These are phyloP conservation scores for Neomonachus schauinslandi DNA, from an alignment of 2,113 vertebrate species.

Conservation along the genomic window DNA sequence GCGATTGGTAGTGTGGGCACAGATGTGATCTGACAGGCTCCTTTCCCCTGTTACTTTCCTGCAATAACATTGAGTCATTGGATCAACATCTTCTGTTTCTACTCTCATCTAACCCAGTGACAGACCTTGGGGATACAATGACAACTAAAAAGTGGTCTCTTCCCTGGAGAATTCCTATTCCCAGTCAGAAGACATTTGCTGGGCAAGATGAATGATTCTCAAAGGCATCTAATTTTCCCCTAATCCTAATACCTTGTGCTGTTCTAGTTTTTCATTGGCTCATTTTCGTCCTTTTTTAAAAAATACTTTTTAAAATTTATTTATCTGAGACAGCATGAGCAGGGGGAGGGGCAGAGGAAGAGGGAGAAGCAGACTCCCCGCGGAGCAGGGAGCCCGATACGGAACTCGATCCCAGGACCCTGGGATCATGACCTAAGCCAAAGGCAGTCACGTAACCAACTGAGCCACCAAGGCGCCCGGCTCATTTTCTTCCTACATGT, in stretches of 20 bases:
- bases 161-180: neutral
- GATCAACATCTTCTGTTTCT: neutral
- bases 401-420: too few species aligned
- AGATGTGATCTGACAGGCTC: neutral
- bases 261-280: fast-evolving
- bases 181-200: neutral
- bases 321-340: too few species aligned
- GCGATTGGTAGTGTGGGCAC: too few species aligned
- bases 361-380: too few species aligned
- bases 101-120: neutral
- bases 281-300: neutral
- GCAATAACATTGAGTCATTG: too few species aligned
- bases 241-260: neutral
- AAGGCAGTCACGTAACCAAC: too few species aligned
- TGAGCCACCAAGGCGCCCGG: too few species aligned
- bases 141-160: neutral
- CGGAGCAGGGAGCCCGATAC: too few species aligned
- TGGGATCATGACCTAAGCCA: too few species aligned
- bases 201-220: neutral
- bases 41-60: neutral
- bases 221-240: neutral
- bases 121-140: too few species aligned
- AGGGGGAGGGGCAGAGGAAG: too few species aligned
- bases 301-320: too few species aligned
- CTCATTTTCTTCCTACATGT: neutral